These are phyloP conservation scores for Pristionchus fissidentatus DNA, from an alignment of 2,888 invertebrate genomes.

Conservation along the genomic window DNA sequence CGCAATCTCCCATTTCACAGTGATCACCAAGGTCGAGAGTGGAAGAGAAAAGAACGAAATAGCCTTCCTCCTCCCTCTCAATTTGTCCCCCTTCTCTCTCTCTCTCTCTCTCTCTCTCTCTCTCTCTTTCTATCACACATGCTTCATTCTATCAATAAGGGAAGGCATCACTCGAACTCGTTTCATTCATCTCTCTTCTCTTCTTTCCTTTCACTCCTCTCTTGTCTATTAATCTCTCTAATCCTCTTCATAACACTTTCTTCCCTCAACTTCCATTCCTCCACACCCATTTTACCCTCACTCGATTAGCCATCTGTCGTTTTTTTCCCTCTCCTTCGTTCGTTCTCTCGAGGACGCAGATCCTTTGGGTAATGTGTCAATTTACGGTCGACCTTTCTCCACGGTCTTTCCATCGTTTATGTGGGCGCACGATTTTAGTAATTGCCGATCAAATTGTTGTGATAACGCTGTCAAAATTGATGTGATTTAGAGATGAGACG, in stretches of 20 bases:
- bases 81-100: not conserved
- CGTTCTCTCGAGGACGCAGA: not conserved
- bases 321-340: not conserved
- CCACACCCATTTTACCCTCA: not conserved
- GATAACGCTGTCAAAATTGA: not conserved
- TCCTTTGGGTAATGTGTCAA: not conserved
- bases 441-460: not conserved
- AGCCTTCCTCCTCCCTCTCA: not conserved
- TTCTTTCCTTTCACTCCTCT: constrained; percentile 1
- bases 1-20: too few relatives aligned
- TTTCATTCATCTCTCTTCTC: not conserved
- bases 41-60: not conserved
- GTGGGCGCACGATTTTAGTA: not conserved
- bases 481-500: constrained; percentile 19
- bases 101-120: not conserved
- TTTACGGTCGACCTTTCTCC: not conserved
- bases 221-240: too few relatives aligned
- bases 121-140: constrained; percentile 2
- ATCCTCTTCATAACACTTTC: not conserved
- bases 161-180: constrained; percentile 19
- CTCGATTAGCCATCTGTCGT: not conserved
- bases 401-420: too few relatives aligned
- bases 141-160: constrained; percentile 23
- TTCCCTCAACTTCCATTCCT: not conserved
- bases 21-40: constrained; percentile 19